Evolutionary conservation across 2,113 vertebrate species (phyloP), one percentile per base, ranked within the genome.

Genomic region (Sterrhoptilus dennistouni): DNA sequence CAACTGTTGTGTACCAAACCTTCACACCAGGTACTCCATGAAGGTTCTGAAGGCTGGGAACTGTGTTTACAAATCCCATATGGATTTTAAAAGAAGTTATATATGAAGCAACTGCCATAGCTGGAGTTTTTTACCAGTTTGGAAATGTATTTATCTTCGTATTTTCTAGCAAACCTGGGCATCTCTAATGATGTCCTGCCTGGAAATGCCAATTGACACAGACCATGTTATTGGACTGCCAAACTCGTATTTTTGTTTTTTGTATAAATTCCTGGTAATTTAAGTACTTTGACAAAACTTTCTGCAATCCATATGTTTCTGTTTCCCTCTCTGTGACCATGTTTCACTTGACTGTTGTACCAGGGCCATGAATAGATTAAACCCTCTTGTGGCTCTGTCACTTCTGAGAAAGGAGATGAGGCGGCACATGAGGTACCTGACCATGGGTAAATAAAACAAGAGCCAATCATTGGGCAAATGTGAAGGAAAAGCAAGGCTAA

Each of bases 331-430:
- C 33, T 29, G 38, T 29, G 50, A 10, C 54, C 53, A 16, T 3
- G 4, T n/a, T 57, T 66, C 60, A 71, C 23, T 63, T 0, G 0
- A 4, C 7, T 57, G 42, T 42, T 38, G 14, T 15, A 44, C 31
- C 47, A 70, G 33, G 20, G 52, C 38, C 52, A 33, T 14, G 52
- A 3, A 59, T 24, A 59, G 47, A 28, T 17, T 38, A 65, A 89
- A 57, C 14, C 31, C 33, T 33, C 44, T 31, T 3, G 2, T 56
- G 54, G 18, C 35, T 16, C 0, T 2, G 24, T 49, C 35, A 15
- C 29, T 38, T 57, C 59, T 83, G 76, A 25, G 27, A 57, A 54
- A 79, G 57, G 33, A 35, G 22, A 49, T 50, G 40, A 66, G 54
- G 56, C 27, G 31, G 60, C 33, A 52, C n/a, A 17, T 1, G 27